phyloP scores from a whole-genome alignment of 2,113 vertebrate species.

The Elanoides forficatus region DNA sequence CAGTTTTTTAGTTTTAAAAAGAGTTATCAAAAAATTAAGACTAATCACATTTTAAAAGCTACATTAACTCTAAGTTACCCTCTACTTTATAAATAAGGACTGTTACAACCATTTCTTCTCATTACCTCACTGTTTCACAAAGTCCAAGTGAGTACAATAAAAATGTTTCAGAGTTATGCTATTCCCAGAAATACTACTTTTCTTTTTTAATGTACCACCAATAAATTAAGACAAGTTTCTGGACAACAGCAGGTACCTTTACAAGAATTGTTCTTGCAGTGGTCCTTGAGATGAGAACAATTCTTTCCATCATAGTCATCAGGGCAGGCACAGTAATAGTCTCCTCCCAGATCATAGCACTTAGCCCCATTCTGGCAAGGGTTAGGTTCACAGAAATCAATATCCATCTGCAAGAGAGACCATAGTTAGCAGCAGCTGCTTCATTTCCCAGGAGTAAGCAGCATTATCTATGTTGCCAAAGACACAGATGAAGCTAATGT shows the following conservation, averaged over 20 bases:
- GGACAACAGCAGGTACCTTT: conserved; percentile 74
- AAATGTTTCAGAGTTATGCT: neutral
- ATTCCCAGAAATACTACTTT: neutral
- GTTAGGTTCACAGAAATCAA: conserved; percentile 84
- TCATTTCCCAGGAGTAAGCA: neutral
- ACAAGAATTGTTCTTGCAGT: conserved; percentile 88
- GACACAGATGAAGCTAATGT: neutral
- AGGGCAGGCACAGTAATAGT: conserved; percentile 89
- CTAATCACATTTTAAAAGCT: neutral
- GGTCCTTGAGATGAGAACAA: conserved; percentile 88
- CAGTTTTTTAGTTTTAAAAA: neutral
- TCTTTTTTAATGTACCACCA: neutral
- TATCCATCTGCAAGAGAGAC: conserved; percentile 73
- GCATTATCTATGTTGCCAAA: neutral
- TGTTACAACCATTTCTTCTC: neutral
- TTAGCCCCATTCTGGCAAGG: conserved; percentile 88
- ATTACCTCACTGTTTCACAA: neutral
- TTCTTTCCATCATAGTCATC: conserved; percentile 90
- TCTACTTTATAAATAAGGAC: neutral
- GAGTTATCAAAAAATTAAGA: neutral
- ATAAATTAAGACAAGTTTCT: neutral
- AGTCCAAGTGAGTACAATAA: neutral
- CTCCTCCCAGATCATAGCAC: conserved; percentile 81
- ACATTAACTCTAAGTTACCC: neutral
- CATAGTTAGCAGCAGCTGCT: neutral